A percentile compares a stretch with the other conserved stretches of the same genome.
These are phyloP conservation scores for Bombus ignitus DNA, from an alignment of 1,140 invertebrate species.

Conservation along the genomic window DNA sequence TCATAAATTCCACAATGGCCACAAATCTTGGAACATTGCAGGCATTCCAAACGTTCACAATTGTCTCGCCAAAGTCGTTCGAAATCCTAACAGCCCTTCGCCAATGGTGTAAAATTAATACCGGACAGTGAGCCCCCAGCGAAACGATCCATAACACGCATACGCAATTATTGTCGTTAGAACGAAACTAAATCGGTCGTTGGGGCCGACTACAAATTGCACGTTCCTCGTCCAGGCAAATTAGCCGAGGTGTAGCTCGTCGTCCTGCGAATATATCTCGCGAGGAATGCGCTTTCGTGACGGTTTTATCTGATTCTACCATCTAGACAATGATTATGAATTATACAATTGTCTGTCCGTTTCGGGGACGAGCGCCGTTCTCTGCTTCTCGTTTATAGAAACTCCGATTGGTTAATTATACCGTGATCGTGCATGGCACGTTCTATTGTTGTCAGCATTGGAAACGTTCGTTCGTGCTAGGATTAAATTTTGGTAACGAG, in stretches of 20 bases:
- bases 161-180: slow-evolving; percentile 18
- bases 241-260: slow-evolving; percentile 4
- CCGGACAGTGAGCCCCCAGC: neutral
- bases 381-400: neutral
- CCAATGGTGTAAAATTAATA: neutral
- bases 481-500: no score
- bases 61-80: neutral
- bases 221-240: slow-evolving; percentile 19
- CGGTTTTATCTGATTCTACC: slow-evolving; percentile 31
- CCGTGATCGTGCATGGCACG: no score
- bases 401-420: no score
- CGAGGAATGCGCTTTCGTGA: slow-evolving; percentile 33
- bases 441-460: no score
- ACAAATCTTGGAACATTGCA: no score
- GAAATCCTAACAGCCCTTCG: neutral
- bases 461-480: no score
- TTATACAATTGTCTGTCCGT: slow-evolving; percentile 35
- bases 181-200: slow-evolving; percentile 26
- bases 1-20: no score
- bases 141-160: neutral
- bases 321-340: slow-evolving; percentile 33
- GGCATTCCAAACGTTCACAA: neutral
- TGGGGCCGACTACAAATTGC: slow-evolving; percentile 11
- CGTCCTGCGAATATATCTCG: neutral
- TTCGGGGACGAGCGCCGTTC: neutral